phyloP scores from a whole-genome alignment of 2,113 vertebrate species.

The Spea multiplicata region DNA sequence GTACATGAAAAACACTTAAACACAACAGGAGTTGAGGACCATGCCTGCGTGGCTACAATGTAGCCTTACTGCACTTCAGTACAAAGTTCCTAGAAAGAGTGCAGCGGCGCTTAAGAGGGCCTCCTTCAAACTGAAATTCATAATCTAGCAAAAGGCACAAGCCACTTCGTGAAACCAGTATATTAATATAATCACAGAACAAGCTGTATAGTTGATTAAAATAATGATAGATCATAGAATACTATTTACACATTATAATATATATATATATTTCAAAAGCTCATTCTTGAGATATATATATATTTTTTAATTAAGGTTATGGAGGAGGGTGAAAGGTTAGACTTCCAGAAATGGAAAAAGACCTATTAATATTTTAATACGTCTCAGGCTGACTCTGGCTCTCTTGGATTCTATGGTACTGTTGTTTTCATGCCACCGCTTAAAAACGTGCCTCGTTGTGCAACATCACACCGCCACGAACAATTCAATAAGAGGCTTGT shows the following conservation, averaged over 20 bases:
- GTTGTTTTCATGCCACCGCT: constrained; percentile 20
- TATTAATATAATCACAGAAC: constrained; percentile 10
- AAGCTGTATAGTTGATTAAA: too few relatives aligned
- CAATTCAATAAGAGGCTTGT: constrained; percentile 42
- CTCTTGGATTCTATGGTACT: constrained; percentile 24
- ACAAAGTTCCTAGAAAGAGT: too few relatives aligned
- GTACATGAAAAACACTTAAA: too few relatives aligned
- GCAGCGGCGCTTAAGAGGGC: too few relatives aligned
- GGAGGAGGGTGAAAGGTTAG: constrained; percentile 25
- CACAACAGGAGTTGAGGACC: too few relatives aligned
- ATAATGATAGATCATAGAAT: too few relatives aligned
- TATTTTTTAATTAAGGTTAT: constrained; percentile 12
- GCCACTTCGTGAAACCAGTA: constrained; percentile 14
- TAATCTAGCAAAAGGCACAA: background rate
- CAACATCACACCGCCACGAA: constrained; percentile 33
- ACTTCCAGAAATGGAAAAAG: constrained; percentile 39
- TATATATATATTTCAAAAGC: too few relatives aligned
- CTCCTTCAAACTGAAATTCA: too few relatives aligned
- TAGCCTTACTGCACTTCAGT: too few relatives aligned
- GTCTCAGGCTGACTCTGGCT: constrained; percentile 35
- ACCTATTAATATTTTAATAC: constrained; percentile 46
- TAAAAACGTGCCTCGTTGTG: constrained; percentile 31
- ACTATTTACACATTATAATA: too few relatives aligned
- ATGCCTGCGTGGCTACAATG: too few relatives aligned
- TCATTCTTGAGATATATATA: too few relatives aligned